Conservation (phyloP, 2,797 vertebrate genomes). For the Ispidina picta region DNA sequence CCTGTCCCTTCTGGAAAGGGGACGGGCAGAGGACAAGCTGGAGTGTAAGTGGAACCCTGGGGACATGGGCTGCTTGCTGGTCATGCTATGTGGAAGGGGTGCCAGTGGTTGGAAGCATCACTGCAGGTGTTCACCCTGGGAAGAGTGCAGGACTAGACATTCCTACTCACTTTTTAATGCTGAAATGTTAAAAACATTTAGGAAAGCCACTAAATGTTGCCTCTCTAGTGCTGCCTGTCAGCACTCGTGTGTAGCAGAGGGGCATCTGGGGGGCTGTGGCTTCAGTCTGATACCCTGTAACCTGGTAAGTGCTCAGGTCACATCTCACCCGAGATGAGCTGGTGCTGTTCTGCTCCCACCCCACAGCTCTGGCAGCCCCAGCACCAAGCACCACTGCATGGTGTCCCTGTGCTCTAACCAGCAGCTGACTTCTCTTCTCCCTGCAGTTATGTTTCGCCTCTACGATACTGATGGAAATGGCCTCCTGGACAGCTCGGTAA, state of each 20-base stretch:
- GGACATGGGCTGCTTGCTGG: accelerated
- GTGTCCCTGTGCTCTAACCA: not conserved
- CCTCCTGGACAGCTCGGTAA: constrained; percentile 93
- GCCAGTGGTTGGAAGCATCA: not conserved
- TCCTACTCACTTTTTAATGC: not conserved
- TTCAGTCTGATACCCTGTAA: accelerated
- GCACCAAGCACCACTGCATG: accelerated
- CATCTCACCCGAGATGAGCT: accelerated
- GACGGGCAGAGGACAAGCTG: constrained; percentile 92
- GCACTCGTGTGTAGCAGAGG: accelerated
- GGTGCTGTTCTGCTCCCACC: not conserved
- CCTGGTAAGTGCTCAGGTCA: not conserved
- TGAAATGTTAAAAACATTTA: not conserved
- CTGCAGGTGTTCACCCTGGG: not conserved
- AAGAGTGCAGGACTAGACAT: accelerated
- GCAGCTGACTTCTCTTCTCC: constrained; percentile 9
- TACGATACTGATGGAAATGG: constrained; percentile 93
- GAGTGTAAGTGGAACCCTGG: constrained; percentile 86
- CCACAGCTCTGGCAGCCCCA: not conserved
- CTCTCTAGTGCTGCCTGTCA: not conserved
- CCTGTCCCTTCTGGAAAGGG: constrained; percentile 92
- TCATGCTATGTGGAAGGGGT: accelerated
- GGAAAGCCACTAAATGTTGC: not conserved
- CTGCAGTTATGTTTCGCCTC: constrained; percentile 93
- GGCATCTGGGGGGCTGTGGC: accelerated